phyloP scores from a whole-genome alignment of 1,140 invertebrate species.

The Ladona fulva region DNA sequence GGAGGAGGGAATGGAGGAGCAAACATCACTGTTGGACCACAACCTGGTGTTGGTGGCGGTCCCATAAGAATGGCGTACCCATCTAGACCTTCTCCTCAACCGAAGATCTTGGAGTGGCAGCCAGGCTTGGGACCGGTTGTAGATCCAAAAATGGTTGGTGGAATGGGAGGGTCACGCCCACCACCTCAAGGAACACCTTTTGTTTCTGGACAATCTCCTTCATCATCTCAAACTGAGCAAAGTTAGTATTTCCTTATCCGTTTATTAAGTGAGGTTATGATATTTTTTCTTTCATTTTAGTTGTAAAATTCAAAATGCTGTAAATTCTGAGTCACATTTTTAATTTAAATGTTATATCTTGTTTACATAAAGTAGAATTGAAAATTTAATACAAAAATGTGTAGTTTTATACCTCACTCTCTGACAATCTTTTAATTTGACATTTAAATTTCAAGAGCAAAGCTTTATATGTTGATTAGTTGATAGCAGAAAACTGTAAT shows the following conservation, averaged over 20 bases:
- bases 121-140: background rate
- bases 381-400: no score
- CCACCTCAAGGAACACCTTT: slow-evolving; percentile 8
- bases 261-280: no score
- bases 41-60: background rate
- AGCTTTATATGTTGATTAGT: no score
- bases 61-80: slow-evolving; percentile 17
- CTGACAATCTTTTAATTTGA: no score
- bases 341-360: no score
- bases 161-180: background rate
- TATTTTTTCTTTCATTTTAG: no score
- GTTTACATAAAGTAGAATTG: no score
- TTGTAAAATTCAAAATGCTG: no score
- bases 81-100: slow-evolving; percentile 15
- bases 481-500: no score
- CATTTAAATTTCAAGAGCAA: no score
- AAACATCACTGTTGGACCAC: background rate
- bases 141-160: slow-evolving; percentile 4
- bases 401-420: no score
- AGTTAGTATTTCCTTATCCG: background rate
- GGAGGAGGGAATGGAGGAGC: background rate
- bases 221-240: background rate
- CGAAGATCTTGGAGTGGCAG: slow-evolving; percentile 20
- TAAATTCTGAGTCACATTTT: no score
- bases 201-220: slow-evolving; percentile 14